Conservation (phyloP, 2,797 vertebrate species). For the Neomorphus geoffroyi region DNA sequence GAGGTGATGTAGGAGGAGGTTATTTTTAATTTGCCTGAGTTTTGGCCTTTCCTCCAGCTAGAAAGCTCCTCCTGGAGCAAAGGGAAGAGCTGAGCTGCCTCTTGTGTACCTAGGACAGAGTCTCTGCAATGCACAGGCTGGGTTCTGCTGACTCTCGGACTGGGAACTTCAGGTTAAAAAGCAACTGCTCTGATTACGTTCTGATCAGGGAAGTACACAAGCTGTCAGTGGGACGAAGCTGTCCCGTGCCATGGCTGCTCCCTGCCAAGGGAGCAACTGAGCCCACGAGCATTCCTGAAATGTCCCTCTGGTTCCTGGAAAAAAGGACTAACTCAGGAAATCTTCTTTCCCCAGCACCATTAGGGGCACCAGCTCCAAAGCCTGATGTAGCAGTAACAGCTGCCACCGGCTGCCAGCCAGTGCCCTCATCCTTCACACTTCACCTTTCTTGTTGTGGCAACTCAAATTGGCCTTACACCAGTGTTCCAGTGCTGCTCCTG, state of each 20-base stretch:
- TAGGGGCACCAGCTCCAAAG: neutral
- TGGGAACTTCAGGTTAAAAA: neutral
- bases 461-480: neutral
- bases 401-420: neutral
- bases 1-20: neutral
- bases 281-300: neutral
- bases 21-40: neutral
- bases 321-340: accelerated
- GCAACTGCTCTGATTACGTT: neutral
- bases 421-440: neutral
- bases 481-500: neutral
- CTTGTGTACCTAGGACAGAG: neutral
- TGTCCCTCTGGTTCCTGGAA: neutral
- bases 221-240: neutral
- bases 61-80: neutral
- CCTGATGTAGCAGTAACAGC: neutral
- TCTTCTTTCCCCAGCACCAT: neutral
- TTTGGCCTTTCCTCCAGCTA: neutral
- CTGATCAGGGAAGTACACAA: neutral
- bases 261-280: neutral
- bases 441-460: neutral
- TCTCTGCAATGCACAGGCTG: accelerated
- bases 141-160: neutral
- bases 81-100: neutral
- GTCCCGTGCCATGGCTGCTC: neutral